phyloP scores from a whole-genome alignment of 1,140 invertebrate genomes.

The Drosophila serrata region DNA sequence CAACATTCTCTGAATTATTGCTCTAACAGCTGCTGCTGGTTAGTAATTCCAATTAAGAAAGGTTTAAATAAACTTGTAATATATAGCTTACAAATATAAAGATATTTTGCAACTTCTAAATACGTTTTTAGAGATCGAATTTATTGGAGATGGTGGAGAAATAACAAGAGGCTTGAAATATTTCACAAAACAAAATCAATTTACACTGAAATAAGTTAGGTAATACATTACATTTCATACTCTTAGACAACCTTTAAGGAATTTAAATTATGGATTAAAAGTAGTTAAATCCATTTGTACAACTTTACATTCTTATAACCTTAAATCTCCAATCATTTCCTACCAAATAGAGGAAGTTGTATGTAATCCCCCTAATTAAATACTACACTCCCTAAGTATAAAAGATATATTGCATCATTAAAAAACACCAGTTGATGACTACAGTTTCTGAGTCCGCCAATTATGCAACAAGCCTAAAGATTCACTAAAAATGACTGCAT shows the following conservation, averaged over 20 bases:
- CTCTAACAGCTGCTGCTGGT: background rate
- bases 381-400: background rate
- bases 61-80: background rate
- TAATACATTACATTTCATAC: too few relatives aligned
- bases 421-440: background rate
- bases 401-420: background rate
- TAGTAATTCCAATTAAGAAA: background rate
- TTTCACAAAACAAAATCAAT: background rate
- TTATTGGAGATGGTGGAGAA: background rate
- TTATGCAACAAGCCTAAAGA: conserved; percentile 15
- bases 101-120: background rate
- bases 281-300: background rate
- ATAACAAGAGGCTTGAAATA: background rate
- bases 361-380: background rate
- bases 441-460: background rate
- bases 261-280: background rate
- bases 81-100: too few relatives aligned
- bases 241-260: too few relatives aligned
- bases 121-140: background rate
- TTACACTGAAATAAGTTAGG: too few relatives aligned
- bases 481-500: background rate
- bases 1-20: conserved; percentile 21
- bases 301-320: background rate
- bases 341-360: too few relatives aligned
- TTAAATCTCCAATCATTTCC: too few relatives aligned